Percentiles rank a stretch among this genome's conserved stretches.
Evolutionary conservation across 1,140 invertebrate species (phyloP).

Genomic region (Aphaenogaster ashmeadi): DNA sequence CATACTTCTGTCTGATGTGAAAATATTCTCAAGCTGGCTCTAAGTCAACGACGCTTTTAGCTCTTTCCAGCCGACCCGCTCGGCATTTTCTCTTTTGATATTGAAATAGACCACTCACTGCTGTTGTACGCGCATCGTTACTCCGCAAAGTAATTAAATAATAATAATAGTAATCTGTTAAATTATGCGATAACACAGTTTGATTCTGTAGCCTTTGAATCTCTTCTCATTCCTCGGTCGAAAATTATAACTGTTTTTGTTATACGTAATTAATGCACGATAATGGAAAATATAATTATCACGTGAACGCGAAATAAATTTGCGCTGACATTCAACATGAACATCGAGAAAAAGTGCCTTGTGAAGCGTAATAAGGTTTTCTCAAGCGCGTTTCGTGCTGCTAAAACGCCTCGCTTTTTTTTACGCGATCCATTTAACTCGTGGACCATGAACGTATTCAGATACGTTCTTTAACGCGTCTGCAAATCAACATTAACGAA

Average conservation of each 20-base stretch:
- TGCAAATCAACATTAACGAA: constrained; percentile 43
- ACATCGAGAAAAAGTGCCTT: neutral
- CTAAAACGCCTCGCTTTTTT: neutral
- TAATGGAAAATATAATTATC: neutral
- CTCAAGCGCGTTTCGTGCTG: neutral
- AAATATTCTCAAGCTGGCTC: constrained; percentile 69
- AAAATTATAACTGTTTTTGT: neutral
- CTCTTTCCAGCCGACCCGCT: constrained; percentile 52
- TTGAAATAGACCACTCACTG: constrained; percentile 67
- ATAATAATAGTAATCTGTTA: constrained; percentile 17
- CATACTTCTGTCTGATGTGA: constrained; percentile 34
- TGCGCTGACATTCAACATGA: neutral
- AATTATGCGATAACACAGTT: constrained; percentile 8
- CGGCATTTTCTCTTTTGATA: constrained; percentile 70
- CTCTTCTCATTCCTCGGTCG: neutral
- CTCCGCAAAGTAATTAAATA: constrained; percentile 7
- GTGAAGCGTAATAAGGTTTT: neutral
- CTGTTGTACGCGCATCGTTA: constrained; percentile 8
- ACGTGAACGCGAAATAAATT: neutral
- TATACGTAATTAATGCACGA: neutral
- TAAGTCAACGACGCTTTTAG: constrained; percentile 73
- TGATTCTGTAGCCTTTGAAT: neutral
- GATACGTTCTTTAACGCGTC: neutral
- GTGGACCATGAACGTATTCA: constrained; percentile 41
- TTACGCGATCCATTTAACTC: constrained; percentile 38